phyloP scores from a whole-genome alignment of 2,888 invertebrate genomes.

The Diaprepes abbreviatus region DNA sequence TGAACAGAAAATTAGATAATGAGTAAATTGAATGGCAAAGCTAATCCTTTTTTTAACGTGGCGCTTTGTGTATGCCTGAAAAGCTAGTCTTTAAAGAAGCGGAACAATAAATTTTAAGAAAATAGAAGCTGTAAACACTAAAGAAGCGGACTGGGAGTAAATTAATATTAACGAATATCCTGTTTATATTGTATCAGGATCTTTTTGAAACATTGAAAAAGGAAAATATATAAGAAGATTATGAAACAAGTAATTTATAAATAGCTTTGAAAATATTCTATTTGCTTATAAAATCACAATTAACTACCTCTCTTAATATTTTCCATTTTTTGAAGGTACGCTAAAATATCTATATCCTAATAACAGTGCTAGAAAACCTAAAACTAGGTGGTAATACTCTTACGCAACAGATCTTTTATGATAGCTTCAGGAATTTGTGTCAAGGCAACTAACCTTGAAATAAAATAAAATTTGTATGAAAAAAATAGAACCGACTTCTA shows the following conservation, averaged over 20 bases:
- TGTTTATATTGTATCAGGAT: not conserved
- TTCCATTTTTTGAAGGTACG: no score
- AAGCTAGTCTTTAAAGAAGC: not conserved
- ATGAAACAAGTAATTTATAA: not conserved
- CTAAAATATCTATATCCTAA: no score
- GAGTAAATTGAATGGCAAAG: conserved; percentile 1
- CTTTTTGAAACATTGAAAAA: not conserved
- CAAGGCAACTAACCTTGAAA: no score
- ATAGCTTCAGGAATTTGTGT: no score
- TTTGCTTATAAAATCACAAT: no score
- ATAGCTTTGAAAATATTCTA: not conserved
- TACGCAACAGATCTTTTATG: no score
- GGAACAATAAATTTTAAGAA: conserved; percentile 4
- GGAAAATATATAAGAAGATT: not conserved
- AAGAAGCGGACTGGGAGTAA: not conserved
- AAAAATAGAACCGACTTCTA: no score
- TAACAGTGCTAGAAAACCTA: no score
- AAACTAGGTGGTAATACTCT: no score
- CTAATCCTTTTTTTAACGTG: conserved; percentile 9
- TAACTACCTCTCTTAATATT: no score
- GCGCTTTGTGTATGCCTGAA: conserved; percentile 6
- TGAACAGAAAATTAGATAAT: not conserved
- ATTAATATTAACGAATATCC: conserved; percentile 15
- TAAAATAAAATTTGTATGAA: no score
- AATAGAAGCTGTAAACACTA: not conserved